These are phyloP conservation scores for Picus viridis DNA, from an alignment of 2,797 vertebrate genomes.

Conservation along the genomic window DNA sequence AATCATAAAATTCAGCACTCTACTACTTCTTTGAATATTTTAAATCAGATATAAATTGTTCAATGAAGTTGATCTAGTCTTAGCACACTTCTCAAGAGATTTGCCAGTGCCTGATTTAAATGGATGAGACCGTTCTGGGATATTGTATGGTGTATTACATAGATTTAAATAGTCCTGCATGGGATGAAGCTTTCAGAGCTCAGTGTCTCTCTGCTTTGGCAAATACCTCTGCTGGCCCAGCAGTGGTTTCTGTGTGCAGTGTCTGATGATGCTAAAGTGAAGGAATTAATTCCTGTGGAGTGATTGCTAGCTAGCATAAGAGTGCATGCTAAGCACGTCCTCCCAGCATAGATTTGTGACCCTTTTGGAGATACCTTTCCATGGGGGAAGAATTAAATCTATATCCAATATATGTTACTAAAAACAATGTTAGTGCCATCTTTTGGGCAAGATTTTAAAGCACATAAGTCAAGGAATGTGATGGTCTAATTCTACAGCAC, in stretches of 20 bases:
- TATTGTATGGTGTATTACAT: not conserved
- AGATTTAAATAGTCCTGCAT: constrained; percentile 19
- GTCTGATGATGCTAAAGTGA: not conserved
- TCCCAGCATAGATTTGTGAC: not conserved
- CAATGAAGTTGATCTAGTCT: constrained; percentile 52
- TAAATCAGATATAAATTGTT: constrained; percentile 59
- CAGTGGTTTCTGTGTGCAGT: not conserved
- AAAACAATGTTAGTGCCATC: constrained; percentile 75
- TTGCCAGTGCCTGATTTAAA: constrained; percentile 28
- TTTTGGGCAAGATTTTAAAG: constrained; percentile 74
- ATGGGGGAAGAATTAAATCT: constrained; percentile 44
- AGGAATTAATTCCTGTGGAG: not conserved
- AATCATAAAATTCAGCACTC: constrained; percentile 37
- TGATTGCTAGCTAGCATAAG: not conserved
- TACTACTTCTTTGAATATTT: constrained; percentile 61
- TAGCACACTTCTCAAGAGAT: constrained; percentile 38
- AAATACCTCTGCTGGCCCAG: constrained; percentile 24
- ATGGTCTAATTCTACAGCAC: constrained; percentile 31
- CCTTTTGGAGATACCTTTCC: not conserved
- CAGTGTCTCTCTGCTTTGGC: not conserved
- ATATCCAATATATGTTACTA: constrained; percentile 58
- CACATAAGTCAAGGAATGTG: constrained; percentile 60
- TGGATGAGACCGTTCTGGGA: not conserved
- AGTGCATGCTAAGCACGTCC: not conserved
- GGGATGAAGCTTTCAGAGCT: constrained; percentile 11